Evolutionary conservation across 2,113 vertebrate species (phyloP), one percentile per base, ranked within the genome.

Genomic region (Limnothrissa miodon): DNA sequence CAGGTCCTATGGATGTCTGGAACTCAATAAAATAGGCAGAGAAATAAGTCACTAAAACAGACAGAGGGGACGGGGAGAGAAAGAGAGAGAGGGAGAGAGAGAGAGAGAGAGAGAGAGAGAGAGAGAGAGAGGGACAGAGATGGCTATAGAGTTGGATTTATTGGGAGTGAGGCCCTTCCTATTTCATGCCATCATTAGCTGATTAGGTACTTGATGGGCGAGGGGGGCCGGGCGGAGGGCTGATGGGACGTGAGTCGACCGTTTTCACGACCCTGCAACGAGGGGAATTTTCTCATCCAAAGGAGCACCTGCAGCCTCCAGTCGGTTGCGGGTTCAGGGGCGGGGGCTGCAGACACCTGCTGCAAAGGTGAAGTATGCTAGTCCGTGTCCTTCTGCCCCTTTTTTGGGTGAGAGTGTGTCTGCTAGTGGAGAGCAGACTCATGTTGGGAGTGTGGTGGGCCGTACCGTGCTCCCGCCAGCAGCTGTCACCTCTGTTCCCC

Each of bases 141-240:
- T 46, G n/a, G 45, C 9, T 62, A 1, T 44, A 66, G 92, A 88
- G 86, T 90, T 78, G 88, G 94, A 96, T 95, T 96, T 95, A 95
- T 94, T 92, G 93, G 94, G 95, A 94, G 91, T 95, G 94, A 94
- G 8, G 94, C 94, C 91, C 11, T 93, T 92, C 94, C 95, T 94
- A 91, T 96, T 96, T 95, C 91, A 94, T 93, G 92, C 95, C 95
- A 95, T 96, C 95, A 95, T 96, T 94, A 95, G 95, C 95, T 95
- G 95, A 96, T 95, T 95, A 95, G 94, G 93, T 93, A 91, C 80
- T 92, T 92, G 94, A 95, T 93, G 94, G 53, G 53, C 5, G 53
- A 23, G 19, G 53, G n/a, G 25, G 59, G n/a, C n/a, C 8, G 59
- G 59, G 13, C 59, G 0, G 59, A 33, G n/a, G 59, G 25, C n/a